Percentiles rank a stretch among this genome's conserved stretches.
These are phyloP conservation scores for Pseudomyrmex pallidus DNA, from an alignment of 1,140 invertebrate genomes.

Conservation along the genomic window DNA sequence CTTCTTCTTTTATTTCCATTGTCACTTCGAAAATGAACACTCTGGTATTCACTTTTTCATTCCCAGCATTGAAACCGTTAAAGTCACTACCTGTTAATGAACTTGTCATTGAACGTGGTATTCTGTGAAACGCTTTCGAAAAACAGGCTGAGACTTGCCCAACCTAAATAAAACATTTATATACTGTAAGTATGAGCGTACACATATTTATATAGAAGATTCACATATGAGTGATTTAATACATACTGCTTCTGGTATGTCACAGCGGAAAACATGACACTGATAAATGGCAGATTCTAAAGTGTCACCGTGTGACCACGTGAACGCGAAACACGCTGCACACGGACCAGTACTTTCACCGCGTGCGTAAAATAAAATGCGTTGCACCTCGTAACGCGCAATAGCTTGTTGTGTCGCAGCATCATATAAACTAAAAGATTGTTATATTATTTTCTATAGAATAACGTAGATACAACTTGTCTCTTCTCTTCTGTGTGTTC, in stretches of 20 bases:
- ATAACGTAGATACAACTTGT: not conserved
- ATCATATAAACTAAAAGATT: conserved; percentile 92
- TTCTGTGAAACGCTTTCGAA: conserved; percentile 95
- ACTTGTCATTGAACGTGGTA: conserved; percentile 91
- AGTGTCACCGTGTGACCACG: conserved; percentile 96
- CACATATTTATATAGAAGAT: no score
- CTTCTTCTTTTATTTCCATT: conserved; percentile 96
- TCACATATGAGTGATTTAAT: conserved; percentile 71
- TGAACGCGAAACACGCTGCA: conserved; percentile 98
- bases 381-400: conserved; percentile 94
- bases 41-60: conserved; percentile 85
- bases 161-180: conserved; percentile 84
- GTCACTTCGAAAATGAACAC: conserved; percentile 93
- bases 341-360: conserved; percentile 94
- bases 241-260: conserved; percentile 98
- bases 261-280: conserved; percentile 98
- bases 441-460: not conserved
- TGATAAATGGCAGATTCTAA: conserved; percentile 96
- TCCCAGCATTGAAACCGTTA: conserved; percentile 82
- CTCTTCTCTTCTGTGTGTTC: not conserved
- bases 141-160: conserved; percentile 92
- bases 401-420: conserved; percentile 93
- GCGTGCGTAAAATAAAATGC: conserved; percentile 97
- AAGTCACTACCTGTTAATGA: conserved; percentile 87
- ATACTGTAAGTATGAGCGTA: not conserved